A percentile compares a stretch with the other conserved stretches of the same genome.
Conservation (phyloP, 1,140 invertebrate genomes). For the Andricus grossulariae region DNA sequence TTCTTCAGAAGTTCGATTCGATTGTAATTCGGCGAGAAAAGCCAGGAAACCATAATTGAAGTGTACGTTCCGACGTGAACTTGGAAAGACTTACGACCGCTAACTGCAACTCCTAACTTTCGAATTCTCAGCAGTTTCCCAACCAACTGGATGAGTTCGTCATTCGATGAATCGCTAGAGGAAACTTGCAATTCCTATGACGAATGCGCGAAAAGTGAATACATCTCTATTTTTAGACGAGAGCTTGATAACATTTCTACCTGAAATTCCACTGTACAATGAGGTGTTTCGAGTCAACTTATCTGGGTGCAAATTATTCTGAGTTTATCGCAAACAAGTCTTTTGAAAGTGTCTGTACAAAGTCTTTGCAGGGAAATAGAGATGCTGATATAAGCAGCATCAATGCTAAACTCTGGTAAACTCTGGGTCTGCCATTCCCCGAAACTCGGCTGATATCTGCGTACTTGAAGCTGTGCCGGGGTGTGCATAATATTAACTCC, state of each 20-base stretch:
- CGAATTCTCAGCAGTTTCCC: constrained; percentile 42
- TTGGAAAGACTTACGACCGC: constrained; percentile 45
- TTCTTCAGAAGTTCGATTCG: constrained; percentile 47
- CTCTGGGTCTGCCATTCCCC: background rate
- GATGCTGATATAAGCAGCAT: constrained; percentile 20
- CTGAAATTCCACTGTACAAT: background rate
- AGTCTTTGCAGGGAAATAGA: constrained; percentile 18
- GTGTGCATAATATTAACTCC: constrained; percentile 28
- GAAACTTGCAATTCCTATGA: constrained; percentile 14
- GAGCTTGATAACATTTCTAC: background rate
- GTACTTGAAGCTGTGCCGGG: constrained; percentile 7
- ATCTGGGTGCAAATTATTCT: background rate
- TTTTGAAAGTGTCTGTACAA: background rate
- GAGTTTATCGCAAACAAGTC: constrained; percentile 17
- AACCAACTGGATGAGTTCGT: background rate
- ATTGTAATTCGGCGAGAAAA: constrained; percentile 47
- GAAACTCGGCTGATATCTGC: constrained; percentile 18
- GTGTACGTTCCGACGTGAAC: constrained; percentile 50
- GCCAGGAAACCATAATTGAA: constrained; percentile 56
- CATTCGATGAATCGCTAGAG: constrained; percentile 20
- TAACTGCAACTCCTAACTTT: constrained; percentile 58
- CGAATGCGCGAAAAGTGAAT: background rate
- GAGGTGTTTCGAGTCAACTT: background rate
- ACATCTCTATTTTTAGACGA: background rate
- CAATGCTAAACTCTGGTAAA: constrained; percentile 10